Conservation (phyloP, 2,888 invertebrate genomes). For the Pristionchus mayeri region DNA sequence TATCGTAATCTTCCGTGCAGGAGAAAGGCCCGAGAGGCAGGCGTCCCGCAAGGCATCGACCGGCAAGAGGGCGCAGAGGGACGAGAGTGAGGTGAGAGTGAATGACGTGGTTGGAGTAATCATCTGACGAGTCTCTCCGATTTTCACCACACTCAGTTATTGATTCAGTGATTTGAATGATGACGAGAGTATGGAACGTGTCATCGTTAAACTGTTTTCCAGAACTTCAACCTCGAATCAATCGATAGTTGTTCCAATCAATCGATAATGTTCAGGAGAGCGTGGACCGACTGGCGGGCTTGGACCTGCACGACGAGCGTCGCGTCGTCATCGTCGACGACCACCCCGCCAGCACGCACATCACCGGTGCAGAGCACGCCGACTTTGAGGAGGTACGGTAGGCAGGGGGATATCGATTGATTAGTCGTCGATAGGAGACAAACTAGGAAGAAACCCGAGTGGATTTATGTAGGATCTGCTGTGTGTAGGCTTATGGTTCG, state of each 20-base stretch:
- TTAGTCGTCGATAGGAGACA: no score
- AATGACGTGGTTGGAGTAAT: no score
- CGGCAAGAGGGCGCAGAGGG: conserved; percentile 68
- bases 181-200: no score
- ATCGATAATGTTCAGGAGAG: conserved; percentile 38
- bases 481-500: neutral
- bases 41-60: conserved; percentile 74
- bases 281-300: conserved; percentile 79
- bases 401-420: conserved; percentile 22
- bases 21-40: conserved; percentile 33
- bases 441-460: conserved; percentile 48
- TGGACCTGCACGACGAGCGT: conserved; percentile 78
- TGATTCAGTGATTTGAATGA: no score
- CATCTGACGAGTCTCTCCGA: no score
- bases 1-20: conserved; percentile 2
- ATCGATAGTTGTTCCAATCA: no score
- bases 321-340: conserved; percentile 60
- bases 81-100: conserved; percentile 69
- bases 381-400: conserved; percentile 64
- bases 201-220: no score
- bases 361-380: conserved; percentile 39
- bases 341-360: conserved; percentile 51
- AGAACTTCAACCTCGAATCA: no score
- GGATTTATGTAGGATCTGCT: neutral
- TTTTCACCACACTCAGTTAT: no score